phyloP scores from a whole-genome alignment of 1,140 invertebrate genomes.

The Heliconius melpomene region DNA sequence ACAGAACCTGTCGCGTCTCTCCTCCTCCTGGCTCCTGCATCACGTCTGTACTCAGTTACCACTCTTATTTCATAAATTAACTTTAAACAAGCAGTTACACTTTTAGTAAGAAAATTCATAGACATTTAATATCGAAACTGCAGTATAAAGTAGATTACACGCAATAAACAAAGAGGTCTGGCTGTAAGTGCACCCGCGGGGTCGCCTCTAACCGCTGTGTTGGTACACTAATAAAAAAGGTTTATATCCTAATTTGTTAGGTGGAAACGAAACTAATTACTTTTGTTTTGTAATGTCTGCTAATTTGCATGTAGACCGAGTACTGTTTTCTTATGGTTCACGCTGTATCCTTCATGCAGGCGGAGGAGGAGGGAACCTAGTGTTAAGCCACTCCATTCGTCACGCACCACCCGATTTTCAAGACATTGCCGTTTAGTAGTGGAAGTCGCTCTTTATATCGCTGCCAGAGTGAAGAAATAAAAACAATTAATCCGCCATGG shows the following conservation, averaged over 20 bases:
- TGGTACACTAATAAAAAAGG: conserved; percentile 40
- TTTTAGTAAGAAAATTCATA: not conserved
- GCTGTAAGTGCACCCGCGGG: conserved; percentile 22
- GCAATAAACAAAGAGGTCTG: conserved; percentile 33
- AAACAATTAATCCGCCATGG: no score
- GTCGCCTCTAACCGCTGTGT: conserved; percentile 34
- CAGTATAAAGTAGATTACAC: not conserved
- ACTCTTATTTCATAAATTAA: not conserved
- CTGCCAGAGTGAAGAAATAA: no score
- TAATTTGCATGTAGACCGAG: no score
- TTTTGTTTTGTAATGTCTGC: conserved; percentile 34
- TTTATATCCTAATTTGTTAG: conserved; percentile 30
- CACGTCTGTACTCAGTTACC: not conserved
- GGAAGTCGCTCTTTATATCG: no score
- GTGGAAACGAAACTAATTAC: conserved; percentile 28
- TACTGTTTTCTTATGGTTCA: no score
- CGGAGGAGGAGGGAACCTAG: no score
- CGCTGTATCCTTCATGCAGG: no score
- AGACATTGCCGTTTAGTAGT: no score
- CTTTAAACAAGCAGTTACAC: not conserved
- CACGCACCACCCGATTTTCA: no score
- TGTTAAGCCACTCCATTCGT: no score
- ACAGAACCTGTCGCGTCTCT: no score
- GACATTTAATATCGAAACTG: not conserved
- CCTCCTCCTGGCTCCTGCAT: no score